phyloP scores from a whole-genome alignment of 1,140 invertebrate genomes.

The Eupeodes corollae region DNA sequence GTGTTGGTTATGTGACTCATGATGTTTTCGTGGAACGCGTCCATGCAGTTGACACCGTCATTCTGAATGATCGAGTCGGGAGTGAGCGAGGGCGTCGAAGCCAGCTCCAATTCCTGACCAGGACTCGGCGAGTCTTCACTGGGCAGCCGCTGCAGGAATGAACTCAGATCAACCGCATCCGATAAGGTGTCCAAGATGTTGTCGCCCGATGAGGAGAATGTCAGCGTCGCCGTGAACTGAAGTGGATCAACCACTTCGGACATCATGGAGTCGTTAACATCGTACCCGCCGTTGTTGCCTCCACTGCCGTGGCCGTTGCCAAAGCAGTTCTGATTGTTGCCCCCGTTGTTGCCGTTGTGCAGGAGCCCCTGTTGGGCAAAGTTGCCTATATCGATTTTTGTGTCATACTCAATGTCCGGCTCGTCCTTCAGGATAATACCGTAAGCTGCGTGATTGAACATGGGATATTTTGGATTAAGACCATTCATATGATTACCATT shows the following conservation, averaged over 20 bases:
- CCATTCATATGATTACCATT: slow-evolving; percentile 8
- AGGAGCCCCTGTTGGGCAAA: slow-evolving; percentile 19
- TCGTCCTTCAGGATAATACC: slow-evolving; percentile 66
- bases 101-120: slow-evolving; percentile 41
- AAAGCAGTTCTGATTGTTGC: slow-evolving; percentile 32
- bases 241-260: slow-evolving; percentile 71
- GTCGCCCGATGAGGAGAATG: slow-evolving; percentile 64
- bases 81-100: slow-evolving; percentile 46
- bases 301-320: slow-evolving; percentile 41
- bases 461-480: slow-evolving; percentile 7
- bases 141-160: slow-evolving; percentile 54
- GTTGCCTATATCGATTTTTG: slow-evolving; percentile 53
- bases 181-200: slow-evolving; percentile 58
- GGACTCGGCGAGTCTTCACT: slow-evolving; percentile 42
- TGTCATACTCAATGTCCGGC: slow-evolving; percentile 61
- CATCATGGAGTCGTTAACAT: slow-evolving; percentile 56
- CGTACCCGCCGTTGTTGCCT: slow-evolving; percentile 54
- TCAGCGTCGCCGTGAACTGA: slow-evolving; percentile 68
- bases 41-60: slow-evolving; percentile 51
- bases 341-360: slow-evolving; percentile 20
- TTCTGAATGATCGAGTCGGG: slow-evolving; percentile 51
- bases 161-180: slow-evolving; percentile 61
- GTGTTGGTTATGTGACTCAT: slow-evolving; percentile 42
- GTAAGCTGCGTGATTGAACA: slow-evolving; percentile 60
- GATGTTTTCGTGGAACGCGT: slow-evolving; percentile 51